Conservation (phyloP, 2,888 invertebrate species). For the Eutolmus rufibarbis region DNA sequence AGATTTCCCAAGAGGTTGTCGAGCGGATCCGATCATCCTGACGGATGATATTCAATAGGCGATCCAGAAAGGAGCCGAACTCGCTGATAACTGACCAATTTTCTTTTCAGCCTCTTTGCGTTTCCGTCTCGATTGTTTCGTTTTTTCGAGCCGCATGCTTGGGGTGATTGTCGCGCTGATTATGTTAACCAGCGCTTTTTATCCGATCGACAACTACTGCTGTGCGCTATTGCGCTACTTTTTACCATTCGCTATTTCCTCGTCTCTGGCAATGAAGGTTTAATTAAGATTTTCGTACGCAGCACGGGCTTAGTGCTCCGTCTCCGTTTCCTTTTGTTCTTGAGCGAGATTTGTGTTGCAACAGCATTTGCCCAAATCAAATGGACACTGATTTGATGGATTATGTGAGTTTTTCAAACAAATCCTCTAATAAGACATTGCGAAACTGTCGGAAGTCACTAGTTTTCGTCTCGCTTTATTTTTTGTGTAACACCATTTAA, state of each 20-base stretch:
- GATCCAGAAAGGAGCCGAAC: neutral
- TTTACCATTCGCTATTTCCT: neutral
- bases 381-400: neutral
- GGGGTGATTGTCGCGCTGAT: neutral
- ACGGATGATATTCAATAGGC: neutral
- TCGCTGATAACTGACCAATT: neutral
- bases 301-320: neutral
- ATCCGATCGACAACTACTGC: neutral
- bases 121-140: neutral
- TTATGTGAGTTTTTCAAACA: neutral
- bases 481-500: neutral
- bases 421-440: neutral
- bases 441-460: neutral
- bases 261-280: conserved; percentile 5
- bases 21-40: neutral
- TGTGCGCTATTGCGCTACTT: neutral
- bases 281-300: neutral
- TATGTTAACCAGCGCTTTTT: neutral
- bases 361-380: neutral
- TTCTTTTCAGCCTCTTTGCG: neutral
- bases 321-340: neutral
- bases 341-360: neutral
- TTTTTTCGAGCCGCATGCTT: neutral
- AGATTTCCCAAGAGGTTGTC: neutral
- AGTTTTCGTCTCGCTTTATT: neutral